Base-by-base conservation (phyloP, 2,888 invertebrate species). In the Diachrysia chrysitis region DNA sequence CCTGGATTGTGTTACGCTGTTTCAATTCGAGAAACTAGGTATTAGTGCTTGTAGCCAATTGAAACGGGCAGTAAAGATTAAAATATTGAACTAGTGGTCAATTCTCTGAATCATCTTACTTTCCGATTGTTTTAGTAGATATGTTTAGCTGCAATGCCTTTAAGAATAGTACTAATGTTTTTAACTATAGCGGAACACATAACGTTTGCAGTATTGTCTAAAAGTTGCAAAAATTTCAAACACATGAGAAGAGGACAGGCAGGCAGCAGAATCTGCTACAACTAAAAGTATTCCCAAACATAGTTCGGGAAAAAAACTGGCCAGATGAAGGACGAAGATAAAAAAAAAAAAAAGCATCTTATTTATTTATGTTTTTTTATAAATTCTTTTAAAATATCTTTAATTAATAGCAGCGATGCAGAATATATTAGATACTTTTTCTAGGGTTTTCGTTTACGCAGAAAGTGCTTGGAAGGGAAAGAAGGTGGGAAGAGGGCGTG, bases 381-480 rank as follows among this genome's bases (percentile, higher is more conserved):
- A n/a, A n/a, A n/a, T n/a, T n/a, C n/a, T n/a, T n/a, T n/a, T n/a
- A n/a, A n/a, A n/a, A n/a, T n/a, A n/a, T n/a, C n/a, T n/a, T n/a
- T n/a, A n/a, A n/a, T n/a, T n/a, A n/a, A n/a, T n/a, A n/a, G n/a
- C n/a, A n/a, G n/a, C n/a, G n/a, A n/a, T n/a, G n/a, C n/a, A n/a
- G n/a, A n/a, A n/a, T n/a, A n/a, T n/a, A n/a, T n/a, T n/a, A 25
- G 21, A 10, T 21, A 12, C 10, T 79, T 81, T 82, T 81, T 76
- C 68, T 62, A 82, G 81, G 81, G 81, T 83, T 85, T 83, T 85
- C 85, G 84, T 86, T 87, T 87, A 87, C 85, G 86, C 84, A 85
- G 80, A 81, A 84, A 83, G 79, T 79, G 75, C 75, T 71, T 72
- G 71, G 68, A 77, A 73, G 68, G 79, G 76, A 32, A 53, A 78